phyloP scores from a whole-genome alignment of 2,888 invertebrate genomes.

The Ecliptopera silaceata region DNA sequence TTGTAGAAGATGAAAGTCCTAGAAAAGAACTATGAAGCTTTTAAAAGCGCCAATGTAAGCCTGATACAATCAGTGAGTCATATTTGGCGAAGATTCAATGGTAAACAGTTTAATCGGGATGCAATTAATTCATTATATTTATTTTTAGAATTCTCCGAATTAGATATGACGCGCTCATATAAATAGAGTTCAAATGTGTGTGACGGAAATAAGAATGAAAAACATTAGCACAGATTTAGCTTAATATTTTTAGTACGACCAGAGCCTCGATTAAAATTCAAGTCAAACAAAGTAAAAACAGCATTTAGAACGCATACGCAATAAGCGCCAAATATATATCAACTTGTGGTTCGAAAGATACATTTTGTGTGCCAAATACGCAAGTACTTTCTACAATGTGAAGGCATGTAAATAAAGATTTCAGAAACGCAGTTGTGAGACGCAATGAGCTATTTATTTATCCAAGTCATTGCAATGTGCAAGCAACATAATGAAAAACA shows the following conservation, averaged over 20 bases:
- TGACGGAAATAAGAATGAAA: conserved; percentile 1
- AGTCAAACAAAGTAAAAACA: conserved; percentile 26
- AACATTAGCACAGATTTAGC: not conserved
- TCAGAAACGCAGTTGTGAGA: conserved; percentile 10
- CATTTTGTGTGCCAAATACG: conserved; percentile 38
- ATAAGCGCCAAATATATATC: conserved; percentile 36
- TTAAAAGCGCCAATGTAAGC: too few relatives aligned
- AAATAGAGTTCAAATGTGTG: not conserved
- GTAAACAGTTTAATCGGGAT: conserved; percentile 14
- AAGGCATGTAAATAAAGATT: conserved; percentile 24
- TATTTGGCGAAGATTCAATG: conserved; percentile 22
- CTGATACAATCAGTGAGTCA: conserved; percentile 1
- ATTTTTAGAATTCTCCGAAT: conserved; percentile 15
- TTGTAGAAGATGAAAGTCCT: not conserved
- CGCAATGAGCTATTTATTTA: conserved; percentile 7
- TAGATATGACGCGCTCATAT: conserved; percentile 7
- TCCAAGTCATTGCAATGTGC: too few relatives aligned
- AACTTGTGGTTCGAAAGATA: conserved; percentile 26
- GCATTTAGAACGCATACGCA: conserved; percentile 19
- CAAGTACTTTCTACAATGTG: conserved; percentile 22
- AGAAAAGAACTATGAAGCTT: not conserved
- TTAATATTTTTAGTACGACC: not conserved
- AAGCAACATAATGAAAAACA: not conserved
- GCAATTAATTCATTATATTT: conserved; percentile 14
- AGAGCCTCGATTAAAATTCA: conserved; percentile 9